Percentiles rank a stretch among this genome's conserved stretches.
These are phyloP conservation scores for Promerops cafer DNA, from an alignment of 2,113 vertebrate species.

Conservation along the genomic window DNA sequence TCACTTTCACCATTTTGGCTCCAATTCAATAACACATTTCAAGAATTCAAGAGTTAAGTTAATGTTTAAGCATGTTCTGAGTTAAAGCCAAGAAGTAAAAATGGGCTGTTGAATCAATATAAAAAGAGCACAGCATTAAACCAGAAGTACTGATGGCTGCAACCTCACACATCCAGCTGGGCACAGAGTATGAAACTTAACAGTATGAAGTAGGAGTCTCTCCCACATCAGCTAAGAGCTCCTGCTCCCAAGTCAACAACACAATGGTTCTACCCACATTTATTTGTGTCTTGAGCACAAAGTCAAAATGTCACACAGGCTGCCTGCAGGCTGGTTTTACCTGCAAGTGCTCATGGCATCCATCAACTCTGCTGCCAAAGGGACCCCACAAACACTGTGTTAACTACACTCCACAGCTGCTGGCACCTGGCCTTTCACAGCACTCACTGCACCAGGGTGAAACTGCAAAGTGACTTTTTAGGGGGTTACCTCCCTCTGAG, in stretches of 20 bases:
- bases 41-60: not conserved
- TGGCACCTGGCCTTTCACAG: not conserved
- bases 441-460: not conserved
- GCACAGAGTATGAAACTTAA: accelerated
- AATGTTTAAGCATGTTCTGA: not conserved
- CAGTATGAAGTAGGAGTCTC: not conserved
- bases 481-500: not conserved
- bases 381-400: not conserved
- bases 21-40: not conserved
- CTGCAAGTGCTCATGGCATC: accelerated
- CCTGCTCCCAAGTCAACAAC: not conserved
- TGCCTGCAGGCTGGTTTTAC: not conserved
- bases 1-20: not conserved
- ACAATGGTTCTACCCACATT: not conserved
- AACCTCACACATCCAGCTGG: not conserved
- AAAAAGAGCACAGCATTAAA: not conserved
- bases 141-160: not conserved
- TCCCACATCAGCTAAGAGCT: not conserved
- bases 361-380: not conserved
- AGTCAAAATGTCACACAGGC: not conserved
- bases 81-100: not conserved
- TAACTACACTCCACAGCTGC: not conserved
- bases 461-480: not conserved
- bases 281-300: not conserved
- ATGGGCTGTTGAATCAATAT: not conserved